Conservation (phyloP, 2,797 vertebrate genomes). For the Rhincodon typus region DNA sequence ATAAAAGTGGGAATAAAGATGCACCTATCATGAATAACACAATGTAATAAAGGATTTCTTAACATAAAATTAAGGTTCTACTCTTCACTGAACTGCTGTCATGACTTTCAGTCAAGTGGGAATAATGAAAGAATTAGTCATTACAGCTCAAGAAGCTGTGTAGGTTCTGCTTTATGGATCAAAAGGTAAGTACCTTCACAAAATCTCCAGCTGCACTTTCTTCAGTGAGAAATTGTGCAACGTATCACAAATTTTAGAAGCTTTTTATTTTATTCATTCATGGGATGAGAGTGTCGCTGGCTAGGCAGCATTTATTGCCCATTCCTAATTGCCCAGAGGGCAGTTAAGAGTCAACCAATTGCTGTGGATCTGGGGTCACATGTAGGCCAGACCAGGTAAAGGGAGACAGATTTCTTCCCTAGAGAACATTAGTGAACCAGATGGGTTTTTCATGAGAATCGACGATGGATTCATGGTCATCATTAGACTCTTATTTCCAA, state of each 20-base stretch:
- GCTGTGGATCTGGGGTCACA: no score
- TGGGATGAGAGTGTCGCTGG: no score
- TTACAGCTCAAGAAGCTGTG: neutral
- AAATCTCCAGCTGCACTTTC: neutral
- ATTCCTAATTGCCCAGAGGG: no score
- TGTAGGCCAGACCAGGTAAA: no score
- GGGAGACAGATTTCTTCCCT: no score
- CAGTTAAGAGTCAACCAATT: no score
- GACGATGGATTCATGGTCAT: no score
- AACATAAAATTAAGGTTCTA: neutral
- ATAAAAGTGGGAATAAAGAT: neutral
- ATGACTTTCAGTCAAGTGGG: neutral
- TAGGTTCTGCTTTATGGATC: neutral
- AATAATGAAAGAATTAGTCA: neutral
- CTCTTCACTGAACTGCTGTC: neutral
- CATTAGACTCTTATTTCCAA: no score
- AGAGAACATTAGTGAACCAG: no score
- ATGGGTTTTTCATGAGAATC: no score
- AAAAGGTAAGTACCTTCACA: neutral
- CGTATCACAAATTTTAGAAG: neutral
- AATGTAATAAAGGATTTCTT: neutral
- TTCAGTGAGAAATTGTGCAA: neutral
- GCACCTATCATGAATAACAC: neutral
- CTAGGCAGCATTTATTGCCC: no score
- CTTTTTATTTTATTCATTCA: no score